A percentile compares a stretch with the other conserved stretches of the same genome.
phyloP scores from a whole-genome alignment of 2,113 vertebrate species.

The Otocyon megalotis region DNA sequence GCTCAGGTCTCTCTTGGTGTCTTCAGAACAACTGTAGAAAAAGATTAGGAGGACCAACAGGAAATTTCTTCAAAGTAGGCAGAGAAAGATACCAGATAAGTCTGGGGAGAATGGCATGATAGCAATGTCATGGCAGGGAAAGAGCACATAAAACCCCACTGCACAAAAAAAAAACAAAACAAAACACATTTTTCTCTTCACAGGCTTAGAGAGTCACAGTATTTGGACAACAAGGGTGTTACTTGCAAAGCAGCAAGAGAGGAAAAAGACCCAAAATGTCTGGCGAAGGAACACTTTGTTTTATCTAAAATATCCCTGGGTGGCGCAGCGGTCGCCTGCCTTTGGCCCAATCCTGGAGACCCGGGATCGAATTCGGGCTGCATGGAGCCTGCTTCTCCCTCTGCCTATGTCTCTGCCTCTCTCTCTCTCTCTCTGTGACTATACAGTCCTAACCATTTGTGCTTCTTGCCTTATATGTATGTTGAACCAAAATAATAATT shows the following conservation, averaged over 20 bases:
- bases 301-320: background rate
- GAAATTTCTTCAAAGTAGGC: background rate
- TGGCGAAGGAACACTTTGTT: background rate
- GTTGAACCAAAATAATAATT: slow-evolving; percentile 38
- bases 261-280: background rate
- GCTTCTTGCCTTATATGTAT: background rate
- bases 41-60: background rate
- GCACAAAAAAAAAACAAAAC: background rate
- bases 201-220: background rate
- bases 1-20: background rate
- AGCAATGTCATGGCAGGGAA: background rate
- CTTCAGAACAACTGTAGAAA: background rate
- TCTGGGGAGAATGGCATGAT: background rate
- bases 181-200: background rate
- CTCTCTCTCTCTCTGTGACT: no score
- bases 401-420: no score
- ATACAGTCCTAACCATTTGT: background rate
- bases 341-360: no score
- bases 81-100: background rate
- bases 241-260: background rate
- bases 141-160: background rate
- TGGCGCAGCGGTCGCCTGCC: no score
- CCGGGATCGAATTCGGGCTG: no score
- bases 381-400: no score
- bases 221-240: background rate